phyloP scores from a whole-genome alignment of 1,140 invertebrate species.

The Heliconius congener region DNA sequence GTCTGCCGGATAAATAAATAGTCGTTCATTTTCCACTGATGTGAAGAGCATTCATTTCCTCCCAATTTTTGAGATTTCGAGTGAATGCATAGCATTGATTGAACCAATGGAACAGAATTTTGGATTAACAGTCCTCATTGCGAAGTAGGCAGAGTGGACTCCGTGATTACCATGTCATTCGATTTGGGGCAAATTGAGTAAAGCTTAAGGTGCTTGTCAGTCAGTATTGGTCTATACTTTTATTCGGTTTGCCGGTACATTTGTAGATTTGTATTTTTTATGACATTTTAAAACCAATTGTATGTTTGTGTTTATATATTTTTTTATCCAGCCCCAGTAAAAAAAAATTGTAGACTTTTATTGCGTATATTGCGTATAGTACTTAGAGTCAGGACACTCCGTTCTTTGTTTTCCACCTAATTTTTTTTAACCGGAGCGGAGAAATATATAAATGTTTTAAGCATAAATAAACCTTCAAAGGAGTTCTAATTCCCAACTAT shows the following conservation, averaged over 20 bases:
- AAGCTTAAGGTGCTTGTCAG: background rate
- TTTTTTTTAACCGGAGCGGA: too few species aligned
- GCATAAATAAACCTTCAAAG: background rate
- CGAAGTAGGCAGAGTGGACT: background rate
- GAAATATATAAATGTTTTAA: background rate
- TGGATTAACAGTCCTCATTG: slow-evolving; percentile 1
- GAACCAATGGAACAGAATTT: background rate
- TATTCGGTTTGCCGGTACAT: background rate
- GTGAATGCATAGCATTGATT: background rate
- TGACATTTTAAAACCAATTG: too few species aligned
- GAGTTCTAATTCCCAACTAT: background rate
- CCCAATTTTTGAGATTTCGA: background rate
- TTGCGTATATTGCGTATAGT: too few species aligned
- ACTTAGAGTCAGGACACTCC: too few species aligned
- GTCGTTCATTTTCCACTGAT: too few species aligned
- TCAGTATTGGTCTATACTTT: background rate
- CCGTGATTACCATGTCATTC: slow-evolving; percentile 1
- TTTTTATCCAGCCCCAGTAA: too few species aligned
- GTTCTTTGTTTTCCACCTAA: too few species aligned
- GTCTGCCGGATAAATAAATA: too few species aligned
- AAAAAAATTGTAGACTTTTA: too few species aligned
- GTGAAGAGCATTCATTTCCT: too few species aligned
- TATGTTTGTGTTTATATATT: too few species aligned
- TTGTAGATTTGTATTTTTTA: background rate
- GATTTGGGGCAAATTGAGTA: background rate